phyloP scores from a whole-genome alignment of 2,797 vertebrate genomes.

The Arrhamphus sclerolepis region DNA sequence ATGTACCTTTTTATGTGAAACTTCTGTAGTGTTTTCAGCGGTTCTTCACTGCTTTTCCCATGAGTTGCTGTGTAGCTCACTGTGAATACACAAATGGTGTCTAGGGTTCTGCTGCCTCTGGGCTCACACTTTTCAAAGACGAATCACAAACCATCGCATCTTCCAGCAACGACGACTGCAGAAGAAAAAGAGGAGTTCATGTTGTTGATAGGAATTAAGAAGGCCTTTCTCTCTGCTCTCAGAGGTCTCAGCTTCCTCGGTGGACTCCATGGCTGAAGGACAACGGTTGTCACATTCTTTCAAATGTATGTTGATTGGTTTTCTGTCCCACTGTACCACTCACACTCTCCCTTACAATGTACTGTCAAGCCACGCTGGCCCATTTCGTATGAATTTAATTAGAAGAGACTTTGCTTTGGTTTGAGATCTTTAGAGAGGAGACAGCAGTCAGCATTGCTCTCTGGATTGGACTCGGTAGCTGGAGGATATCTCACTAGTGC shows the following conservation, averaged over 20 bases:
- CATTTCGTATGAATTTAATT: conserved; percentile 56
- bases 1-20: too few relatives aligned
- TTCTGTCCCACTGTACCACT: conserved; percentile 25
- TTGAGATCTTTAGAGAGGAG: conserved; percentile 57
- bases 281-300: conserved; percentile 55
- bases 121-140: conserved; percentile 4
- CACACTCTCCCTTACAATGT: conserved; percentile 21
- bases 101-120: conserved; percentile 5
- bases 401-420: conserved; percentile 64
- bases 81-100: conserved; percentile 23
- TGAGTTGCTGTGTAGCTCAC: background rate
- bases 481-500: conserved; percentile 38
- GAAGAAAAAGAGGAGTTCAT: conserved; percentile 14
- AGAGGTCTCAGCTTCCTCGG: conserved; percentile 42
- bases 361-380: conserved; percentile 43
- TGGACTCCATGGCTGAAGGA: conserved; percentile 45
- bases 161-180: conserved; percentile 10
- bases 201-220: conserved; percentile 24
- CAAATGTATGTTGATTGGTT: conserved; percentile 39
- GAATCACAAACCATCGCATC: background rate
- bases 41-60: background rate
- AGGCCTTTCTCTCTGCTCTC: background rate
- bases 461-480: conserved; percentile 37
- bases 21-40: too few relatives aligned
- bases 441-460: conserved; percentile 52